phyloP scores from a whole-genome alignment of 1,140 invertebrate species.

The Bombus polaris region DNA sequence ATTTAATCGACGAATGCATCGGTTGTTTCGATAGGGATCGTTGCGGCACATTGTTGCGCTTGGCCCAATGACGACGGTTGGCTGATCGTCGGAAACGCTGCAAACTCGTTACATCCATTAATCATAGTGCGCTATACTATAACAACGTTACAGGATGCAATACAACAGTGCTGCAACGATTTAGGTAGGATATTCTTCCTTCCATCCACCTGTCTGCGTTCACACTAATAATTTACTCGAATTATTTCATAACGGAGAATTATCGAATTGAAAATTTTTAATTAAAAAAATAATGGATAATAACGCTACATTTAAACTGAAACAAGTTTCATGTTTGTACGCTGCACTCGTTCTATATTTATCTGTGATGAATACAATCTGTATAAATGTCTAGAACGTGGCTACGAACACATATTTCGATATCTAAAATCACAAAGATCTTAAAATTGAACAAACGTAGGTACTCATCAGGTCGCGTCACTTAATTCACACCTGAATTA shows the following conservation, averaged over 20 bases:
- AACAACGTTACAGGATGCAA: neutral
- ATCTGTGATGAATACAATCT: too few relatives aligned
- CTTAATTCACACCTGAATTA: too few relatives aligned
- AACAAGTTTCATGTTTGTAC: too few relatives aligned
- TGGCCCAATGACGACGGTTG: neutral
- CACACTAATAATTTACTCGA: neutral
- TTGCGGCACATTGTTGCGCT: neutral
- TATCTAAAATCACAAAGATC: too few relatives aligned
- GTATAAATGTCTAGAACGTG: too few relatives aligned
- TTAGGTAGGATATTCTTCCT: neutral
- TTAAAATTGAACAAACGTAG: too few relatives aligned
- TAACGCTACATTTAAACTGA: neutral
- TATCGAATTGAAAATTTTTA: neutral
- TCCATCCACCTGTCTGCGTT: neutral
- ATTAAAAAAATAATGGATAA: neutral
- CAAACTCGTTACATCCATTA: slow-evolving; percentile 41
- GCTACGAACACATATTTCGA: too few relatives aligned
- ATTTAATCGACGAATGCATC: slow-evolving; percentile 39
- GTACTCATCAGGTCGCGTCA: too few relatives aligned
- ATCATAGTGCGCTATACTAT: neutral
- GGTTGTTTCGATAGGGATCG: slow-evolving; percentile 26
- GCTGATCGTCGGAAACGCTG: slow-evolving; percentile 30
- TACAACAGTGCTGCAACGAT: neutral
- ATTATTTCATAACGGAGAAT: neutral
- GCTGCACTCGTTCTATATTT: too few relatives aligned